A percentile compares a stretch with the other conserved stretches of the same genome.
Evolutionary conservation across 2,888 invertebrate species (phyloP).

Genomic region (Sussaba pulchella): DNA sequence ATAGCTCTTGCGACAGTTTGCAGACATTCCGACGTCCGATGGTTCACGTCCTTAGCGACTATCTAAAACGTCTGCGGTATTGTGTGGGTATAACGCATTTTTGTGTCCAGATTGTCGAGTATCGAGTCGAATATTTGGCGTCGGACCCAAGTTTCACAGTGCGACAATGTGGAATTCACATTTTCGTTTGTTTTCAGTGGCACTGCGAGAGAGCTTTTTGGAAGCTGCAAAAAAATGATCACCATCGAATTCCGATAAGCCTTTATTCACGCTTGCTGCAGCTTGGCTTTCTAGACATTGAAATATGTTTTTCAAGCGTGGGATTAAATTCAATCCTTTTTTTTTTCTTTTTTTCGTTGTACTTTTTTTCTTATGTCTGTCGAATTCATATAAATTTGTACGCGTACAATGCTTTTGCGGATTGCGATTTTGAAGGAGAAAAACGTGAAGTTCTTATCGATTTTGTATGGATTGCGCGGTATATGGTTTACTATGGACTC

Average conservation of each 20-base stretch:
- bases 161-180: constrained; percentile 2
- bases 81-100: neutral
- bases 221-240: too few relatives aligned
- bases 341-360: too few relatives aligned
- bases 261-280: neutral
- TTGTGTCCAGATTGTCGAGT: neutral
- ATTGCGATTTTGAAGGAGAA: too few relatives aligned
- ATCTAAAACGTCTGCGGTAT: neutral
- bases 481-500: too few relatives aligned
- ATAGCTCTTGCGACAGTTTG: constrained; percentile 18
- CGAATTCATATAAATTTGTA: too few relatives aligned
- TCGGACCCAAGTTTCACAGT: neutral
- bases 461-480: too few relatives aligned
- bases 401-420: too few relatives aligned
- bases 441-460: too few relatives aligned
- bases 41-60: neutral
- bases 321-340: too few relatives aligned
- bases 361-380: too few relatives aligned
- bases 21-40: constrained; percentile 20
- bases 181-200: constrained; percentile 1
- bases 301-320: too few relatives aligned
- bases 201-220: neutral
- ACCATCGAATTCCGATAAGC: constrained; percentile 8
- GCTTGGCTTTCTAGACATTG: too few relatives aligned
- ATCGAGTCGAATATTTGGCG: neutral